Percentiles rank a stretch among this genome's conserved stretches.
These are phyloP conservation scores for Liparis tanakae DNA, from an alignment of 2,797 vertebrate species.

Conservation along the genomic window DNA sequence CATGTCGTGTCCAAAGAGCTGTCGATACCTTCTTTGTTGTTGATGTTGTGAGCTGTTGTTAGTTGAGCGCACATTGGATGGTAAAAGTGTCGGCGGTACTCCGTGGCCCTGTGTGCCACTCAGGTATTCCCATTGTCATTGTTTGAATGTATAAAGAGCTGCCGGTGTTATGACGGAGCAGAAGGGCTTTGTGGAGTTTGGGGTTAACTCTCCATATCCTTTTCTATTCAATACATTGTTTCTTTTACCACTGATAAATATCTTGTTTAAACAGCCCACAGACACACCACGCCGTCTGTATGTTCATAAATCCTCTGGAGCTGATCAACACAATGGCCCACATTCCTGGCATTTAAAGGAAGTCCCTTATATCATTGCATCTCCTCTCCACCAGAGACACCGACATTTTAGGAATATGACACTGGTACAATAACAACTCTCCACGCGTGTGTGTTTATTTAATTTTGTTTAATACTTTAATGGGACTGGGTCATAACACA, in stretches of 20 bases:
- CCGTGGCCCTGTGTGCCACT: conserved; percentile 47
- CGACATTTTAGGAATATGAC: conserved; percentile 70
- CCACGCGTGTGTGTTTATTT: conserved; percentile 58
- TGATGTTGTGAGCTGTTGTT: background rate
- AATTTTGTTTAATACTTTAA: conserved; percentile 50
- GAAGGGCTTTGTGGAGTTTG: conserved; percentile 69
- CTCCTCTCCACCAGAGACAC: conserved; percentile 69
- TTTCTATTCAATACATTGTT: conserved; percentile 84
- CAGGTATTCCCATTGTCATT: conserved; percentile 69
- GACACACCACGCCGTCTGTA: conserved; percentile 75
- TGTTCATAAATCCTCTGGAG: conserved; percentile 85
- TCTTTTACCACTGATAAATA: conserved; percentile 84
- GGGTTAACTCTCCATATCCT: conserved; percentile 81
- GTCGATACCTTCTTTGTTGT: conserved; percentile 9
- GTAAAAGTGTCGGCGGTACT: conserved; percentile 20
- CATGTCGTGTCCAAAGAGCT: conserved; percentile 7
- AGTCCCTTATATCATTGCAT: conserved; percentile 75
- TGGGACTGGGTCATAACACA: conserved; percentile 39
- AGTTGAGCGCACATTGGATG: conserved; percentile 7
- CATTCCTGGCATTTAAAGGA: conserved; percentile 81
- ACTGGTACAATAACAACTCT: conserved; percentile 64
- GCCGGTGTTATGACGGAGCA: conserved; percentile 63
- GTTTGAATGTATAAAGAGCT: conserved; percentile 61
- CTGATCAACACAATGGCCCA: conserved; percentile 86
- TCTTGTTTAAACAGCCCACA: conserved; percentile 88